Evolutionary conservation across 2,113 vertebrate genomes (phyloP), one percentile per base, ranked within the genome.

Genomic region (Bucco capensis): DNA sequence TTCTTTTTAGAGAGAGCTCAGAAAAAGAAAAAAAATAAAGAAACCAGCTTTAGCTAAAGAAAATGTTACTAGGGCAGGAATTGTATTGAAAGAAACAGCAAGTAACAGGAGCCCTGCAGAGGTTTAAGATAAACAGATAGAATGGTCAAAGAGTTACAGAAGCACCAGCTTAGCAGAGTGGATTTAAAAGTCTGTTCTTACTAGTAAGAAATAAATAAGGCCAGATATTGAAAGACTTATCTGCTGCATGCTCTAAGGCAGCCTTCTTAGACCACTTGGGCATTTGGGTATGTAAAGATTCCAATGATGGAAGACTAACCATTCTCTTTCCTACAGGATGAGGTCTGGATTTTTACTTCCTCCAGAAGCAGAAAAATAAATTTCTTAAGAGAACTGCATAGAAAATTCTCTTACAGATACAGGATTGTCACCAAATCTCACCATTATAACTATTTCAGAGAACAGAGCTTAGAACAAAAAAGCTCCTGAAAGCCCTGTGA

Each of bases 1-100:
- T 88, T 92, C 89, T 92, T 75, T 90, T 94, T 81, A 72, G 58
- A 87, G 78, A 6, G 18, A 91, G 46, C 31, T 65, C 25, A 49
- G 51, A 70, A 44, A 46, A 65, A 10, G 33, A 22, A 18, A 14
- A 12, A 33, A 18, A 27, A 25, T 23, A 40, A 13, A 22, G 9
- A 33, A n/a, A n/a, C 19, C 11, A 47, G n/a, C 49, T 88, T 83
- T 67, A 78, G 65, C 35, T 51, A 64, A 13, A 71, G 54, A 53
- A 92, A 89, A 72, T 25, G 16, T 62, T 83, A 83, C 56, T 62
- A 61, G 35, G 53, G 65, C 70, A 89, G 54, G 53, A 88, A 83
- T 18, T 51, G 17, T 67, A 75, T 0, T 56, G 72, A 79, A 10
- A 89, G 33, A 73, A 93, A 83, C 14, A 62, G 40, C 28, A 83